Conservation (phyloP, 2,113 vertebrate genomes). For the Odocoileus virginianus region DNA sequence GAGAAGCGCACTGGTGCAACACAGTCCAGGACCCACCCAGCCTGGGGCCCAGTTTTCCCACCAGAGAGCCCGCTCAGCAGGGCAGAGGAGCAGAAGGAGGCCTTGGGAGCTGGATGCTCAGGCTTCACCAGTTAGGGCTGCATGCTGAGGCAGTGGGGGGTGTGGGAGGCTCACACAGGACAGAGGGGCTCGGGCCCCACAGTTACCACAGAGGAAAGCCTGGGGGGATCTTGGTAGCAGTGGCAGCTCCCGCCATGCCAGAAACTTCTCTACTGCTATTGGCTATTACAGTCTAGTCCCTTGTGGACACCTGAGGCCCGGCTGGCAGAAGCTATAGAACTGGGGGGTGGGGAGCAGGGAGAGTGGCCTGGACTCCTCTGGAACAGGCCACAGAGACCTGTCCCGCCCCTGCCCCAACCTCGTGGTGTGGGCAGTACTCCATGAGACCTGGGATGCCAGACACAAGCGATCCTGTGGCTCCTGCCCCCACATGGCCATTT, state of each 20-base stretch:
- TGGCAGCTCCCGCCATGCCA: background rate
- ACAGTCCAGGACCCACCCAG: background rate
- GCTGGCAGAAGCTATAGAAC: background rate
- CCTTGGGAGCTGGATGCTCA: background rate
- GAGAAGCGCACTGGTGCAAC: background rate
- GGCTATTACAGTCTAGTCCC: background rate
- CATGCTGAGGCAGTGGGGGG: background rate
- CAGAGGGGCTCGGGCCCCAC: background rate
- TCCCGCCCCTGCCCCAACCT: background rate
- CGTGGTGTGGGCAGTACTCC: accelerated
- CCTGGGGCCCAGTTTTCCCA: background rate
- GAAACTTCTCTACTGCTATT: background rate
- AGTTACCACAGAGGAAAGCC: background rate
- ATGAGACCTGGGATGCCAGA: background rate
- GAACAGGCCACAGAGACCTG: background rate
- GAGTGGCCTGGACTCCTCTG: background rate
- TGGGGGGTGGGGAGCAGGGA: background rate
- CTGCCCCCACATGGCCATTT: too few relatives aligned
- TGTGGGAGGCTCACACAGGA: background rate
- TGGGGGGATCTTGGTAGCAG: background rate
- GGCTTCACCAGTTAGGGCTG: background rate
- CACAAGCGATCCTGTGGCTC: background rate
- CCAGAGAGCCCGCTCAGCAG: background rate
- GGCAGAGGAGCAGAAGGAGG: too few relatives aligned
- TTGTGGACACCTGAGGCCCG: background rate